A percentile compares a stretch with the other conserved stretches of the same genome.
phyloP scores from a whole-genome alignment of 2,113 vertebrate species.

The Mobula hypostoma region DNA sequence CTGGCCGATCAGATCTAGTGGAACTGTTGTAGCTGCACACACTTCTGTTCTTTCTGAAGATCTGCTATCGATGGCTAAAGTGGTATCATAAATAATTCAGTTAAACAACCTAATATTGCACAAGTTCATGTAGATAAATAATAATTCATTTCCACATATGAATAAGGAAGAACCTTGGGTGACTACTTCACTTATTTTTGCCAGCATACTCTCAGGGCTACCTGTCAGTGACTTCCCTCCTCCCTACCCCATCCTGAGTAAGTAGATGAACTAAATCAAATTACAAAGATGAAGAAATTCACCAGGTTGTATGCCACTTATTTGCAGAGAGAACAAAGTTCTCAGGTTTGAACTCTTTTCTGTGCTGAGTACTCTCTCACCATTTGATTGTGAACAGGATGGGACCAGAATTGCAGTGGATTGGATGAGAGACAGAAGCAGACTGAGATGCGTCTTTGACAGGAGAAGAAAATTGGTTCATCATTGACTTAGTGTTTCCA shows the following conservation, averaged over 20 bases:
- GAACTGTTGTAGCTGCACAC: neutral
- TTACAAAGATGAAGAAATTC: neutral
- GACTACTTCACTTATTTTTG: neutral
- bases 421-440: neutral
- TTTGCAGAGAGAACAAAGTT: neutral
- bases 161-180: neutral
- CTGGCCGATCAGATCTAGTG: neutral
- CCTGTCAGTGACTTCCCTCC: neutral
- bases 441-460: neutral
- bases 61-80: too few species aligned
- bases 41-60: neutral
- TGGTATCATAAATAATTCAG: neutral
- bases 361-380: neutral
- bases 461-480: neutral
- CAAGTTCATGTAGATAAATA: neutral
- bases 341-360: neutral
- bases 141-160: neutral
- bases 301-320: neutral
- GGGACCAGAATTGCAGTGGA: neutral
- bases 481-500: neutral
- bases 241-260: neutral
- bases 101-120: neutral
- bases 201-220: neutral
- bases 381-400: neutral
- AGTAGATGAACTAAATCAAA: neutral